These are phyloP conservation scores for Lota lota DNA, from an alignment of 2,113 vertebrate genomes.

Conservation along the genomic window DNA sequence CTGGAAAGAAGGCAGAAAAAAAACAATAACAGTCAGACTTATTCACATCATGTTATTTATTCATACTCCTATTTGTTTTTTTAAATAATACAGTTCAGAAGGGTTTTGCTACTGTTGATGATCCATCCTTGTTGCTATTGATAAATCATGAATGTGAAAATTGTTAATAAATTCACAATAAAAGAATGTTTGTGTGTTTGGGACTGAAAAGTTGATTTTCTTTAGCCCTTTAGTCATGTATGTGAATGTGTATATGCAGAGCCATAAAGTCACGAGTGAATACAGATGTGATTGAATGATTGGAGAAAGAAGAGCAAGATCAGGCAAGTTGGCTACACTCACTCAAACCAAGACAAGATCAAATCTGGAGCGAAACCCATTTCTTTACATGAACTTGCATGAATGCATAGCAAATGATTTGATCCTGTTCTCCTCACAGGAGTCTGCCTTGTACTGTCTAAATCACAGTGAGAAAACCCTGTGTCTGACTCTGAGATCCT, in stretches of 20 bases:
- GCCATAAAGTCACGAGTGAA: background rate
- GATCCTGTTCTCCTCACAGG: too few relatives aligned
- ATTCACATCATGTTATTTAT: slow-evolving; percentile 61
- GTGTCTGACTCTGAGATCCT: too few relatives aligned
- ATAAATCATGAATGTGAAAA: slow-evolving; percentile 70
- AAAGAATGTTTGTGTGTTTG: slow-evolving; percentile 69
- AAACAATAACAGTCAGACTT: slow-evolving; percentile 18
- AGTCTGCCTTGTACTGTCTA: too few relatives aligned
- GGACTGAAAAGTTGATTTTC: slow-evolving; percentile 41
- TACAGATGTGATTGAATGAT: background rate
- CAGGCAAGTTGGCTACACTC: too few relatives aligned
- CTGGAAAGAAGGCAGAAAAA: slow-evolving; percentile 42
- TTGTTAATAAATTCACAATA: slow-evolving; percentile 70
- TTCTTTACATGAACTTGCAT: too few relatives aligned
- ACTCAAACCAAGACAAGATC: too few relatives aligned
- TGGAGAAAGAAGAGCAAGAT: background rate
- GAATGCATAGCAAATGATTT: too few relatives aligned
- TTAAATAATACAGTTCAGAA: slow-evolving; percentile 43
- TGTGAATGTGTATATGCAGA: background rate
- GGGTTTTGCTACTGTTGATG: slow-evolving; percentile 48
- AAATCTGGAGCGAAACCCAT: too few relatives aligned
- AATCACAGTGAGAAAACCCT: too few relatives aligned
- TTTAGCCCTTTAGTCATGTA: slow-evolving; percentile 22
- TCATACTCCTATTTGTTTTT: slow-evolving; percentile 50
- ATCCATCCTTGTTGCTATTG: slow-evolving; percentile 62